A percentile compares a stretch with the other conserved stretches of the same genome.
Evolutionary conservation across 2,113 vertebrate species (phyloP).

Genomic region (Muscicapa adusta): DNA sequence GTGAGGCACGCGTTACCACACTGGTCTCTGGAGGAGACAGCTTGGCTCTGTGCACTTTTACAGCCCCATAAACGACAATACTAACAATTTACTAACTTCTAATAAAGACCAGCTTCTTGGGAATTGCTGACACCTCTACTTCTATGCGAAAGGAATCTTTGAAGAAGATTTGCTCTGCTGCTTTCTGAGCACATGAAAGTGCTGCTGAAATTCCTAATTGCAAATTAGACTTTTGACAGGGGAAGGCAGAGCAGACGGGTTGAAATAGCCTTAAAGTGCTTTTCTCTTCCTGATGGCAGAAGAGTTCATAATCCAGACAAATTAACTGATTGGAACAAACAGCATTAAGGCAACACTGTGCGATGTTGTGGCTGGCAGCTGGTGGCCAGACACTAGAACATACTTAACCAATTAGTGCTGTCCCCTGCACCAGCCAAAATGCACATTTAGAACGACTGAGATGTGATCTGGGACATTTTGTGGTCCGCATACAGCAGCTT

Average conservation of each 20-base stretch:
- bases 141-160: constrained; percentile 19
- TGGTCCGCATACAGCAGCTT: constrained; percentile 1
- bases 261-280: constrained; percentile 47
- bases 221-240: constrained; percentile 45
- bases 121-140: constrained; percentile 27
- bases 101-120: constrained; percentile 1
- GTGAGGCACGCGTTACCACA: accelerated
- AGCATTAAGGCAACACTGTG: constrained; percentile 6
- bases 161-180: constrained; percentile 34
- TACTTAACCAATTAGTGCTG: constrained; percentile 43
- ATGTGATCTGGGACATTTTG: constrained; percentile 14
- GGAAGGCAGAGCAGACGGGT: constrained; percentile 28
- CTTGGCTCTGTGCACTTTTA: not conserved
- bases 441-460: constrained; percentile 40
- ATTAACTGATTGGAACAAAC: constrained; percentile 37
- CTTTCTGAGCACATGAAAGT: constrained; percentile 20
- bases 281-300: constrained; percentile 23
- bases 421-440: not conserved
- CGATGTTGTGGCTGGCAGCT: constrained; percentile 38
- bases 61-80: not conserved
- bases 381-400: constrained; percentile 52
- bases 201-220: constrained; percentile 41
- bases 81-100: constrained; percentile 38
- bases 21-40: not conserved
- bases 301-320: constrained; percentile 44